phyloP scores from a whole-genome alignment of 2,888 invertebrate species.

The Agelastica alni region DNA sequence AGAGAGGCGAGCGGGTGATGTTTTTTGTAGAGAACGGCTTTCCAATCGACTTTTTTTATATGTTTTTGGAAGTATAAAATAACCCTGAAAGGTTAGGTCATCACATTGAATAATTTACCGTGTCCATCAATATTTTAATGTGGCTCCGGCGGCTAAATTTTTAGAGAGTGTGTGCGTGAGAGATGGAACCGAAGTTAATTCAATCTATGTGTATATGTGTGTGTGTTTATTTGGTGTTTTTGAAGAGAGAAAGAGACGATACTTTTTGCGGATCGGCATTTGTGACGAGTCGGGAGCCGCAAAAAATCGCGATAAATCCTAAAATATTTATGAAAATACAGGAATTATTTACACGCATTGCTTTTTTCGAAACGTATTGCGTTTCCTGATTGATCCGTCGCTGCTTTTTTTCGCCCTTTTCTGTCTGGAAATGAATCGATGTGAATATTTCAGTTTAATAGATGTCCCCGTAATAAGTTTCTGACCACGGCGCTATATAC shows the following conservation, averaged over 20 bases:
- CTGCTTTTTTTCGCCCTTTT: conserved; percentile 36
- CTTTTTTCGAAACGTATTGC: conserved; percentile 43
- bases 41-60: conserved; percentile 16
- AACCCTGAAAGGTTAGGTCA: conserved; percentile 47
- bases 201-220: conserved; percentile 40
- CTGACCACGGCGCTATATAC: no score
- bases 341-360: conserved; percentile 45
- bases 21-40: conserved; percentile 1
- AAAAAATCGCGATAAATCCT: conserved; percentile 49
- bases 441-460: conserved; percentile 47
- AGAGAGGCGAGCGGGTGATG: background rate
- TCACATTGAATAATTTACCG: conserved; percentile 50
- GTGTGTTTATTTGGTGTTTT: conserved; percentile 2
- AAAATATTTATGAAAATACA: conserved; percentile 47
- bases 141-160: conserved; percentile 40
- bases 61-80: conserved; percentile 24
- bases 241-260: conserved; percentile 39
- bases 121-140: conserved; percentile 50
- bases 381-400: conserved; percentile 41
- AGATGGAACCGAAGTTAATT: conserved; percentile 49
- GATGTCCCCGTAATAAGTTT: conserved; percentile 41
- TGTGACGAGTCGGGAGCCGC: conserved; percentile 41
- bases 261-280: conserved; percentile 43
- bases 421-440: conserved; percentile 45
- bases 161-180: conserved; percentile 43